Evolutionary conservation across 64 coral and sea anemone species (phyloP).

Genomic region (Astreopora myriophthalma): DNA sequence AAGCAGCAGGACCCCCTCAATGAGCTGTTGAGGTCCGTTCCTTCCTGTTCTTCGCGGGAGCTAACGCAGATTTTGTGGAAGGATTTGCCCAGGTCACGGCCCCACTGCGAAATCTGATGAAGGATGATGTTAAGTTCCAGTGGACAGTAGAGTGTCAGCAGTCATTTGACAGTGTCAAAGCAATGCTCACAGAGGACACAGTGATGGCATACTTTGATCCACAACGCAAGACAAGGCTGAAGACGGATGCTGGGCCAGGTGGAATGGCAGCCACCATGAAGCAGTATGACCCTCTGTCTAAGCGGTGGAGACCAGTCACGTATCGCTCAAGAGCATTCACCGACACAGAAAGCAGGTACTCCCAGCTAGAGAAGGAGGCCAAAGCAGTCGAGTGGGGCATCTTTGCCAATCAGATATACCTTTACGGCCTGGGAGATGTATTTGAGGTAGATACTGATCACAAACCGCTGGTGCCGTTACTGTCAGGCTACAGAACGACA

Average conservation of each 20-base stretch:
- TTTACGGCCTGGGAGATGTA: constrained; percentile 31
- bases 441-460: constrained; percentile 57
- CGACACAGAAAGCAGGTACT: constrained; percentile 39
- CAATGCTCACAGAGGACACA: constrained; percentile 24
- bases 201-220: constrained; percentile 63
- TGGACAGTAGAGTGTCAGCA: constrained; percentile 52
- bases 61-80: constrained; percentile 57
- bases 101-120: constrained; percentile 2
- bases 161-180: constrained; percentile 34
- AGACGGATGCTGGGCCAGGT: constrained; percentile 33
- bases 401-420: constrained; percentile 59
- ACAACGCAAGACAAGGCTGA: constrained; percentile 44
- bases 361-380: constrained; percentile 62
- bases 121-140: constrained; percentile 27
- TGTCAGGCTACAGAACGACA: constrained; percentile 29
- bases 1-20: constrained; percentile 36
- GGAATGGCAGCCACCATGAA: constrained; percentile 56
- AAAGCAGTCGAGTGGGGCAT: constrained; percentile 68
- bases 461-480: constrained; percentile 53
- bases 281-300: background rate
- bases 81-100: constrained; percentile 39
- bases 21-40: constrained; percentile 14
- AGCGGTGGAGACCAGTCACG: constrained; percentile 8
- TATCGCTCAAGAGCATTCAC: constrained; percentile 52
- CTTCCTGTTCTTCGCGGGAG: constrained; percentile 62